phyloP scores from a whole-genome alignment of 2,888 invertebrate species.

The Cryptocephalus primarius region DNA sequence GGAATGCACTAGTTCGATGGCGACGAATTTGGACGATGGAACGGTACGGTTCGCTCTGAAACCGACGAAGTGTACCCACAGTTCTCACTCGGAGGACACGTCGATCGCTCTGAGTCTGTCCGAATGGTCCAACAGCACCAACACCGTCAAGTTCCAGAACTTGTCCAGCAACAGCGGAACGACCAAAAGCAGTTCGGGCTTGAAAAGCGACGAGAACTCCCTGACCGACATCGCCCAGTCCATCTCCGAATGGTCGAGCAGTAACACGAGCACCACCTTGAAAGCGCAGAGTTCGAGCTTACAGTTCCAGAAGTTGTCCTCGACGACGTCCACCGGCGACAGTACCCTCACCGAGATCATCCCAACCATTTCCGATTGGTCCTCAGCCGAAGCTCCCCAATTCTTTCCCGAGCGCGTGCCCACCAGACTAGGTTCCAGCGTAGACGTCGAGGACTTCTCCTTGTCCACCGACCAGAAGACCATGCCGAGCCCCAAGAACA shows the following conservation, averaged over 20 bases:
- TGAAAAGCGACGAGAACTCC: constrained; percentile 71
- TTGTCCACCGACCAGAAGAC: constrained; percentile 21
- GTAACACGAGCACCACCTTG: constrained; percentile 60
- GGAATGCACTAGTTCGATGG: constrained; percentile 55
- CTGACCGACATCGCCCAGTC: constrained; percentile 64
- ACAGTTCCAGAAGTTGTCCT: constrained; percentile 35
- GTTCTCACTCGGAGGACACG: constrained; percentile 78
- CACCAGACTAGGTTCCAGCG: constrained; percentile 29
- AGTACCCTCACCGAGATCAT: constrained; percentile 52
- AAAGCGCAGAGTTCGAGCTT: constrained; percentile 39
- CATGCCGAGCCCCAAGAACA: constrained; percentile 31
- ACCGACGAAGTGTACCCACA: constrained; percentile 71
- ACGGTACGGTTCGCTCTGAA: constrained; percentile 71
- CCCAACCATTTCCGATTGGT: constrained; percentile 73
- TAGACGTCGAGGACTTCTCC: constrained; percentile 29
- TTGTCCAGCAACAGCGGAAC: constrained; percentile 51
- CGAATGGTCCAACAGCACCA: constrained; percentile 81
- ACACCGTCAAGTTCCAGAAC: constrained; percentile 71
- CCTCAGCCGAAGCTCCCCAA: constrained; percentile 61
- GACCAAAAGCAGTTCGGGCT: constrained; percentile 50
- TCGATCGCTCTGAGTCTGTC: constrained; percentile 77
- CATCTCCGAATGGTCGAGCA: constrained; percentile 75
- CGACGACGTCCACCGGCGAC: constrained; percentile 30
- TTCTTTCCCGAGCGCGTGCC: constrained; percentile 26
- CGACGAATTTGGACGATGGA: constrained; percentile 65